A percentile compares a stretch with the other conserved stretches of the same genome.
Conservation (phyloP, 2,113 vertebrate genomes). For the Zootoca vivipara region DNA sequence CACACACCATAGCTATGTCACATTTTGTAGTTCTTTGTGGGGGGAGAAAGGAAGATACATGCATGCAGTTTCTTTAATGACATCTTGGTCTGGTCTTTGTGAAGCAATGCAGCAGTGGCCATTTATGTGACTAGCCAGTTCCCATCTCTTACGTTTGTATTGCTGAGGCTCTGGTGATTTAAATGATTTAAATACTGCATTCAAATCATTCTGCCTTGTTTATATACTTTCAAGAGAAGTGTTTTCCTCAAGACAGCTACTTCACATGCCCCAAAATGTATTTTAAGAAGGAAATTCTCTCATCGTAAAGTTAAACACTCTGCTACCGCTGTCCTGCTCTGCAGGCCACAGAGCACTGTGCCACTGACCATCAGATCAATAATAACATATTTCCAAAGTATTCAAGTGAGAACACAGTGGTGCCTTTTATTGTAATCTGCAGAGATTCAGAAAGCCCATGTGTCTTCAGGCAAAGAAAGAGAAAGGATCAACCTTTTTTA, state of each 20-base stretch:
- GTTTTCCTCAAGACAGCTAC: slow-evolving; percentile 46
- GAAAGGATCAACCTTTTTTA: slow-evolving; percentile 14
- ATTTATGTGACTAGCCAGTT: neutral
- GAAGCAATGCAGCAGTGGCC: neutral
- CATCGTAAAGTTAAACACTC: slow-evolving; percentile 47
- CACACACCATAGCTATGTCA: neutral
- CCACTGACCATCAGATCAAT: slow-evolving; percentile 43
- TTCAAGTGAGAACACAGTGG: slow-evolving; percentile 37
- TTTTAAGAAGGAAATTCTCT: slow-evolving; percentile 19
- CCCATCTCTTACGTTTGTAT: neutral
- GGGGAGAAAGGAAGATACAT: neutral
- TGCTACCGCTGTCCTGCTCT: slow-evolving; percentile 34
- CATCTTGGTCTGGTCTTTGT: neutral
- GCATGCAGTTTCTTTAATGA: neutral
- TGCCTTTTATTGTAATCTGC: slow-evolving; percentile 42
- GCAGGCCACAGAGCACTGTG: neutral
- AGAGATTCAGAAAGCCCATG: slow-evolving; percentile 29
- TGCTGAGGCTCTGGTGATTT: neutral
- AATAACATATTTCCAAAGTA: slow-evolving; percentile 37
- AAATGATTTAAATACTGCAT: neutral
- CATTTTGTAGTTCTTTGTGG: neutral
- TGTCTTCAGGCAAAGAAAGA: neutral
- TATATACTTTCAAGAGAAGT: slow-evolving; percentile 36
- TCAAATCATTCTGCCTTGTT: neutral
- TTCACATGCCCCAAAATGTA: slow-evolving; percentile 40